Evolutionary conservation across 2,888 invertebrate species (phyloP).

Genomic region (Acanthosepion esculentum): DNA sequence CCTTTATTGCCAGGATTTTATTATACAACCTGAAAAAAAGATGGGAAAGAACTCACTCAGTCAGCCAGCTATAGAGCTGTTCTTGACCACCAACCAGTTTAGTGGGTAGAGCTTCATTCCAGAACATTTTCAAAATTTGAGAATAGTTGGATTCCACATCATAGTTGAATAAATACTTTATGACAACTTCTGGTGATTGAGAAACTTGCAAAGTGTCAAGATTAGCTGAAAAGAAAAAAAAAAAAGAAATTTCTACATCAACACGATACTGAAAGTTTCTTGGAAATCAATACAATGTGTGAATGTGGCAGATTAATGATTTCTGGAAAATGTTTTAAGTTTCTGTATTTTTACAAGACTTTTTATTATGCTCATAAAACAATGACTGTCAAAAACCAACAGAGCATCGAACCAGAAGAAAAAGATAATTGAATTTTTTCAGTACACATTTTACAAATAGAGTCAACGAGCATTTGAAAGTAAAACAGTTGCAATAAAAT

Average conservation of each 20-base stretch:
- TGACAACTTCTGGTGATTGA: conserved; percentile 80
- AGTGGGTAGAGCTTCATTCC: conserved; percentile 85
- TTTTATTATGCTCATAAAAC: too few species aligned
- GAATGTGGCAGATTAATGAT: not conserved
- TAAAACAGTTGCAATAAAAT: too few species aligned
- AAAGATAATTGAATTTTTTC: too few species aligned
- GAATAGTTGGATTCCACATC: conserved; percentile 87
- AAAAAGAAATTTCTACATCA: not conserved
- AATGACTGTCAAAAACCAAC: too few species aligned
- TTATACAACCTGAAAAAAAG: not conserved
- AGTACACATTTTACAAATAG: too few species aligned
- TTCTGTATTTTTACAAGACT: too few species aligned
- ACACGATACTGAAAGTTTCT: not conserved
- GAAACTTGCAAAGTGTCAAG: not conserved
- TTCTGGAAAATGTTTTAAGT: not conserved
- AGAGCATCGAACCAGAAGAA: too few species aligned
- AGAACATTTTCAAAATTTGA: conserved; percentile 86
- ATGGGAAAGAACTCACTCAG: not conserved
- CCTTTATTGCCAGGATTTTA: too few species aligned
- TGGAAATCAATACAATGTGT: not conserved
- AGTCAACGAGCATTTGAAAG: too few species aligned
- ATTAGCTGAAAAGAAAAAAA: not conserved
- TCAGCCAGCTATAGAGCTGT: conserved; percentile 36
- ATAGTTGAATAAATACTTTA: conserved; percentile 95
- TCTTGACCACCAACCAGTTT: conserved; percentile 51